These are phyloP conservation scores for Alethe castanea DNA, from an alignment of 2,113 vertebrate genomes.

Conservation along the genomic window DNA sequence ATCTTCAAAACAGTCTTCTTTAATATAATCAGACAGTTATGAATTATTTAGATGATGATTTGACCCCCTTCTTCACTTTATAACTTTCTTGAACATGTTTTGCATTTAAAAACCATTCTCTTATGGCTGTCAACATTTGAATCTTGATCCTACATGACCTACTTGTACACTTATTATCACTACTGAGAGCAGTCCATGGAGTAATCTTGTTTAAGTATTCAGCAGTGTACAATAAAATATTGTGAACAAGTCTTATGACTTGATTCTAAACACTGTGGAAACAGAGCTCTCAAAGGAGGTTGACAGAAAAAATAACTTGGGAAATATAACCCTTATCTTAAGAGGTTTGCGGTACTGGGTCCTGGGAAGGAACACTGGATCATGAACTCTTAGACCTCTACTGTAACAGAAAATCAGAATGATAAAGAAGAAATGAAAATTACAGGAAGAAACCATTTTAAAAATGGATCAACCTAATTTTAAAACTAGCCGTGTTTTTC, in stretches of 20 bases:
- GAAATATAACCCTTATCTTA: background rate
- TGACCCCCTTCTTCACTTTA: background rate
- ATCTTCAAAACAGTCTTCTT: background rate
- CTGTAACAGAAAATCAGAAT: background rate
- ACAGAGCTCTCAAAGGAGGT: background rate
- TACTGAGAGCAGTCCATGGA: background rate
- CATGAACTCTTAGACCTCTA: background rate
- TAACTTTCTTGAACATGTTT: background rate
- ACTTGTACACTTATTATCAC: background rate
- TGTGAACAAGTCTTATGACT: background rate
- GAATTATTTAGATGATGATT: slow-evolving; percentile 3
- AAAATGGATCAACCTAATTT: background rate
- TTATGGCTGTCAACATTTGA: background rate
- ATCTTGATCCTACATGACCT: background rate
- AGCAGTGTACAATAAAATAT: background rate
- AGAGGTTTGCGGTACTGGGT: background rate
- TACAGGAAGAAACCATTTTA: background rate
- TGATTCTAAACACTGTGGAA: background rate
- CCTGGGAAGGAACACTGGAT: background rate
- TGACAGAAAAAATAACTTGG: background rate
- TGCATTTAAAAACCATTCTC: background rate
- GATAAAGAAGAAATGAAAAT: background rate
- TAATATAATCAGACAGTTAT: background rate
- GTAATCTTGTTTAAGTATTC: background rate
- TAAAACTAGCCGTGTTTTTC: background rate